phyloP scores from a whole-genome alignment of 2,113 vertebrate species.

The Rhineura floridana region DNA sequence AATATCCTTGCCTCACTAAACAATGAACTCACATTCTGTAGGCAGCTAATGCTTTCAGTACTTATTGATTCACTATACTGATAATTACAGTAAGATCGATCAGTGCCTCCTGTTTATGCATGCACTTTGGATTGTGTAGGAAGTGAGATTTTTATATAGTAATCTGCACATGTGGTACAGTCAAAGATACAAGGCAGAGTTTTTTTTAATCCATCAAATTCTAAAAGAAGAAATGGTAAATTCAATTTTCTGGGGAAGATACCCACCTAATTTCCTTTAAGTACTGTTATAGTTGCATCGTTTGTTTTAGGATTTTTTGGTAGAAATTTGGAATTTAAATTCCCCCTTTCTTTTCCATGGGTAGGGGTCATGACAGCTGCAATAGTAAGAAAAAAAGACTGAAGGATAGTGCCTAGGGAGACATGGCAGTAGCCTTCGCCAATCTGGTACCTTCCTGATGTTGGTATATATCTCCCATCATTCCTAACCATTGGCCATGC shows the following conservation, averaged over 20 bases:
- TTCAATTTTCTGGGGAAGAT: neutral
- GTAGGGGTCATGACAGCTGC: neutral
- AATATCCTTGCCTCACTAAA: slow-evolving; percentile 21
- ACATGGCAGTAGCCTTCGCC: neutral
- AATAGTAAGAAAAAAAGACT: neutral
- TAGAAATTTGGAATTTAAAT: neutral
- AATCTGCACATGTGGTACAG: slow-evolving; percentile 26
- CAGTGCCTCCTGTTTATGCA: slow-evolving; percentile 40
- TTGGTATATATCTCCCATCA: neutral
- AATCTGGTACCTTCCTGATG: neutral
- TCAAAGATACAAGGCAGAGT: neutral
- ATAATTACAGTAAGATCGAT: slow-evolving; percentile 52
- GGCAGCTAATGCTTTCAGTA: slow-evolving; percentile 42
- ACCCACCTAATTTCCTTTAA: neutral
- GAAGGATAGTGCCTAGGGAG: neutral
- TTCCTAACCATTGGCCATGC: too few relatives aligned
- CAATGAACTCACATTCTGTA: slow-evolving; percentile 35
- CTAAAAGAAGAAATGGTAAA: neutral
- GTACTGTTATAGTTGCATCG: neutral
- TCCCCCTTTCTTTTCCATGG: neutral
- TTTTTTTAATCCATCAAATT: neutral
- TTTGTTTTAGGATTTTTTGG: neutral
- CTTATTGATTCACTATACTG: slow-evolving; percentile 57
- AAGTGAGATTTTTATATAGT: slow-evolving; percentile 2
- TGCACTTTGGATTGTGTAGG: slow-evolving; percentile 29